phyloP scores from a whole-genome alignment of 2,113 vertebrate genomes.

The Scophthalmus maximus region DNA sequence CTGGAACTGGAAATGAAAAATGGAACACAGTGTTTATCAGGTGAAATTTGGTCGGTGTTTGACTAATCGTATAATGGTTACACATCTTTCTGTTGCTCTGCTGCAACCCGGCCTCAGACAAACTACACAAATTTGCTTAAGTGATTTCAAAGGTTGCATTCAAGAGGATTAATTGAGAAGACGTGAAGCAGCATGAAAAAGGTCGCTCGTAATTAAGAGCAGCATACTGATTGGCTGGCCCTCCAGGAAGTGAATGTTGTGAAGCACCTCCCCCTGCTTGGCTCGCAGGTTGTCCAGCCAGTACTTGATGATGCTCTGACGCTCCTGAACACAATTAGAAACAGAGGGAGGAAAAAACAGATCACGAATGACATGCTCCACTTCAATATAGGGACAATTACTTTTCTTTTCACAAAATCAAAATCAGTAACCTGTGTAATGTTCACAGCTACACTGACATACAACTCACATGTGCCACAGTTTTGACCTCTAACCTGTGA shows the following conservation, averaged over 20 bases:
- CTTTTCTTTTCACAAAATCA: background rate
- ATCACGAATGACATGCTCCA: background rate
- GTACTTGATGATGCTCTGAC: constrained; percentile 95
- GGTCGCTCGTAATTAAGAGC: accelerated
- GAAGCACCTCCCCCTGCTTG: constrained; percentile 93
- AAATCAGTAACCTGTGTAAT: background rate
- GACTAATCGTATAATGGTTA: background rate
- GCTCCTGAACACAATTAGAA: constrained; percentile 84
- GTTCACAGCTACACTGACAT: background rate
- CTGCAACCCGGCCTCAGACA: background rate
- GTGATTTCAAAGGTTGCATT: background rate
- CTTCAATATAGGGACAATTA: background rate
- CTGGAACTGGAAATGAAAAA: constrained; percentile 85
- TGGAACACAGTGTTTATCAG: background rate
- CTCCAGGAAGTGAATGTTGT: constrained; percentile 96
- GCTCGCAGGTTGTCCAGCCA: constrained; percentile 97
- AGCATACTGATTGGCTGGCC: constrained; percentile 96
- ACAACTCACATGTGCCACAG: background rate
- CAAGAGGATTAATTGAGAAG: background rate
- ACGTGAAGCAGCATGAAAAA: background rate
- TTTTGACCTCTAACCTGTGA: constrained; percentile 87
- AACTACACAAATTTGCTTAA: background rate
- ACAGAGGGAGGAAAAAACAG: background rate
- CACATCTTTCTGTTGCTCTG: background rate
- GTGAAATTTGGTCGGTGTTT: background rate